Evolutionary conservation across 2,888 invertebrate species (phyloP), one percentile per base, ranked within the genome.

Genomic region (Ditula angustiorana): DNA sequence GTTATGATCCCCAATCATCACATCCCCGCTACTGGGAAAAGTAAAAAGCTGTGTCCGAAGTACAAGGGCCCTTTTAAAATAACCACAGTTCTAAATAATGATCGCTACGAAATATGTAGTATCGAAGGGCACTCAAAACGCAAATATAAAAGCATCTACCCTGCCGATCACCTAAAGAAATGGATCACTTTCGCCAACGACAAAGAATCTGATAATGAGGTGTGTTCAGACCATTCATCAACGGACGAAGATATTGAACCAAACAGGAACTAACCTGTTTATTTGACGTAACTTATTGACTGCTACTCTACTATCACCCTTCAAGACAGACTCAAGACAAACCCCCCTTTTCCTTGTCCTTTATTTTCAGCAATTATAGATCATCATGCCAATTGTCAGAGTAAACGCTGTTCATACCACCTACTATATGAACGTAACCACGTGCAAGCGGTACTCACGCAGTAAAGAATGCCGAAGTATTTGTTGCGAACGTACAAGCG

Each of bases 1-100:
- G 55, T 56, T 1, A 56, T 56, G 55, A 56, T 56, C 5, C 55
- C 55, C 0, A 56, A 56, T 26, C 10, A 56, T 28, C 41, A 56
- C 10, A 19, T 56, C 11, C 55, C 55, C 11, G 55, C 55, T 11
- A 41, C 26, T 26, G 55, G 55, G 3, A 41, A 56, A 7, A 56
- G 41, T 19, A 56, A 56, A 41, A 56, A 56, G 24, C 13, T 56
- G 19, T 41, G 41, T 28, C 55, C 21, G 4, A 56, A 41, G 26
- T 56, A 41, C 19, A 24, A 41, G 11, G 55, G 55, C 5, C 55
- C 55, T 10, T 56, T 41, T 5, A 41, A 28, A 24, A 56, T 56
- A 4, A 26, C 19, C 11, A 26, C 55, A 11, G 55, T 56, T 2
- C 55, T 56, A 3, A 10, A 41, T 4, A 56, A 56, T 26, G 55